These are phyloP conservation scores for Physocephala rufipes DNA, from an alignment of 2,888 invertebrate genomes.

Conservation along the genomic window DNA sequence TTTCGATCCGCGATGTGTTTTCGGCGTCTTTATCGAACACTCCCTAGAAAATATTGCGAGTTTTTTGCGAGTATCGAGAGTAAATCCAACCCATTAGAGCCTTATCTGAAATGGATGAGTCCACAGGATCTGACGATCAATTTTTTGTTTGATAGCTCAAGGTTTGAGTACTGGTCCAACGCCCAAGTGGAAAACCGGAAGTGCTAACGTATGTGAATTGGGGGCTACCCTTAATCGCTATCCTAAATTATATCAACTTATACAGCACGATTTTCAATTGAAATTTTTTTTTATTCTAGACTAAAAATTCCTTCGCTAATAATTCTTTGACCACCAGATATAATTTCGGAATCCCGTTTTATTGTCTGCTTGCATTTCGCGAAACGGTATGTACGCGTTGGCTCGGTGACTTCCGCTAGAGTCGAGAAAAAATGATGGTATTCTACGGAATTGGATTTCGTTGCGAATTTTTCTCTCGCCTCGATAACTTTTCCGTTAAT, in stretches of 20 bases:
- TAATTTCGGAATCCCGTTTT: neutral
- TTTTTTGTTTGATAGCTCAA: neutral
- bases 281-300: neutral
- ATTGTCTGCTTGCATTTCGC: slow-evolving; percentile 31
- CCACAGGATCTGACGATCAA: neutral
- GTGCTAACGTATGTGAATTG: neutral
- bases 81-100: neutral
- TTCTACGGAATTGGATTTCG: slow-evolving; percentile 6
- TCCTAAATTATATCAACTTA: too few relatives aligned
- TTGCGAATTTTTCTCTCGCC: slow-evolving; percentile 1
- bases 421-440: slow-evolving; percentile 26
- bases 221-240: too few relatives aligned
- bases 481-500: slow-evolving; percentile 16
- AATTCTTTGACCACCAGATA: neutral
- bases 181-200: slow-evolving; percentile 47
- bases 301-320: slow-evolving; percentile 1
- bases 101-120: neutral
- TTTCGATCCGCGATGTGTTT: slow-evolving; percentile 48
- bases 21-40: slow-evolving; percentile 30
- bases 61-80: slow-evolving; percentile 13
- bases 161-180: slow-evolving; percentile 42
- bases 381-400: slow-evolving; percentile 45
- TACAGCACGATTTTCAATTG: too few relatives aligned
- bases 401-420: slow-evolving; percentile 35
- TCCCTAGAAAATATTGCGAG: slow-evolving; percentile 27